Base-by-base conservation (phyloP, 2,888 invertebrate genomes). In the Hymenopus coronatus region DNA sequence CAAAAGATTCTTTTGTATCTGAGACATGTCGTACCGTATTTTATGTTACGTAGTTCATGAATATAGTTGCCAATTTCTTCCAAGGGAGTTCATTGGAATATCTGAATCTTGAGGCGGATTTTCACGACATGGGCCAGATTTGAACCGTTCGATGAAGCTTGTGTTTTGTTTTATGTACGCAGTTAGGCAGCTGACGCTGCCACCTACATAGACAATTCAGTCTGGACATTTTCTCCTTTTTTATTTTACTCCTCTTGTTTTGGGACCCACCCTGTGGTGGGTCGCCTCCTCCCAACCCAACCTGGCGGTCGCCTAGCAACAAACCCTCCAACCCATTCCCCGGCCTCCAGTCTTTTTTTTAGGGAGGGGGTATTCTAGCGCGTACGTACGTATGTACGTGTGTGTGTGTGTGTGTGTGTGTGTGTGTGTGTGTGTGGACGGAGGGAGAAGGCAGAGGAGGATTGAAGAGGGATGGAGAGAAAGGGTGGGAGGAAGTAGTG, bases 231-330 rank as follows among this genome's bases (percentile, higher is more conserved):
- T 70, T 70, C 54, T 70, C 54, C 54, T 70, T 70, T 70, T 70
- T 70, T 70, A 70, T 70, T 70, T 70, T 70, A 70, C 54, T 70
- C 54, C 54, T 70, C 54, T 88, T 88, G 83, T 88, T 88, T 89
- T 89, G 89, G 84, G 81, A 87, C 87, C 89, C 89, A 89, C 89
- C 88, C 89, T 87, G 88, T 88, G 84, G 88, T 82, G 84, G 89
- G 82, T 87, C 70, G 70, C 83, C 89, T 88, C 89, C 84, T 85
- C 85, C 82, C 87, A 83, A 87, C 89, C 88, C 88, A 85, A 88
- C 88, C 84, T 46, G 46, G 70, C 83, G 89, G 90, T 90, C 88
- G 89, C 90, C 85, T 89, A 89, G 90, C 90, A 90, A 90, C 90
- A 88, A 82, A 46, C 88, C 86, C 88, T 82, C 86, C 87, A 82